Base-by-base conservation (phyloP, 2,888 invertebrate genomes). In the Xylota segnis region DNA sequence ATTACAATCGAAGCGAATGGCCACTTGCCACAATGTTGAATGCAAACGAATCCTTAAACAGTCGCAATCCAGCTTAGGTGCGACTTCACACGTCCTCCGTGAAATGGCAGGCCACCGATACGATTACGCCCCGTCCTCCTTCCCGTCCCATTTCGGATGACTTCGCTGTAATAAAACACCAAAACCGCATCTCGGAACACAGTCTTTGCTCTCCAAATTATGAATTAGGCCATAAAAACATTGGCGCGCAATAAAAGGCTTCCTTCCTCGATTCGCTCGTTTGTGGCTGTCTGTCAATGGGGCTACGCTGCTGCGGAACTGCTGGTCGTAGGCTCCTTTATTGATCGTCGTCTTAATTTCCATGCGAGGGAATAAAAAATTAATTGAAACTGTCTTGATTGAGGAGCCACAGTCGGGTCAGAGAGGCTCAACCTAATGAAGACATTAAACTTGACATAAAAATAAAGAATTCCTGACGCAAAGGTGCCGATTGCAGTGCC, bases 311-410 rank as follows among this genome's bases (percentile, higher is more conserved):
- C 6, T n/a, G 61, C 34, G 23, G 7, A 18, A 29, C n/a, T 16
- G 14, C 54, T 6, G 7, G 29, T 27, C 61, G 75, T 63, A 61
- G 34, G 50, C 45, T 40, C 47, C 54, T 65, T 65, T 77, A 75
- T 59, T 58, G 81, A 66, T 14, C 66, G 72, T 63, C 72, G 72
- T 63, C 72, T 86, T 77, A 76, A 82, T 86, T 86, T 82, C 66
- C 82, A 72, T 81, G 58, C 59, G 9, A 61, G 63, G 43, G 50
- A 66, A 86, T 82, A 82, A 82, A 86, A 86, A 86, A 82, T 86
- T 86, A 86, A 86, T 86, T 86, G 86, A 86, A 86, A 86, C 71
- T 68, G 82, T 82, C 75, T n/a, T 86, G 86, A 86, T 86, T 82
- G 82, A 76, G 75, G 54, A 23, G 23, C 23, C 23, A 23, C 23